These are phyloP conservation scores for Rotaria magnacalcarata DNA, from an alignment of 2,888 invertebrate species.

Conservation along the genomic window DNA sequence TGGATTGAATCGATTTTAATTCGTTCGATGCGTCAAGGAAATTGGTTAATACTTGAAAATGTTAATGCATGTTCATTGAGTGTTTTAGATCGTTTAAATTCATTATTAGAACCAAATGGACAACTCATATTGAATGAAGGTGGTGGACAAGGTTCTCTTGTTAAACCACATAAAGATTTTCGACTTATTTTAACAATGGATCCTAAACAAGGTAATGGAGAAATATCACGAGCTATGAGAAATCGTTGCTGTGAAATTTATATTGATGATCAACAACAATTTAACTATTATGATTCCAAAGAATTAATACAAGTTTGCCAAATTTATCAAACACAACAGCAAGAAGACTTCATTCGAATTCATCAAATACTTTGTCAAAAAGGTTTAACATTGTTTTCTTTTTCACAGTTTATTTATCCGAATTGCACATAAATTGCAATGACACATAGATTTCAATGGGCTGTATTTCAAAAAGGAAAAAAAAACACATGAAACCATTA, in stretches of 20 bases:
- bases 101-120: constrained; percentile 85
- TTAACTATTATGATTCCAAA: neutral
- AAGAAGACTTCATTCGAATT: neutral
- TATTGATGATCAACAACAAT: constrained; percentile 1
- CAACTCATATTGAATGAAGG: constrained; percentile 82
- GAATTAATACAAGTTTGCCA: neutral
- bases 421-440: no score
- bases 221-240: constrained; percentile 94
- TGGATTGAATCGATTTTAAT: constrained; percentile 62
- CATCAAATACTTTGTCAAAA: constrained; percentile 11
- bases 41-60: constrained; percentile 66
- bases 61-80: constrained; percentile 75
- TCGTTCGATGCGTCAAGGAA: constrained; percentile 57
- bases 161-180: constrained; percentile 82
- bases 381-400: neutral
- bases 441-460: no score
- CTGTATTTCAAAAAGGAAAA: no score
- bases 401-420: no score
- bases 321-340: neutral
- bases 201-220: constrained; percentile 68
- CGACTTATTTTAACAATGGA: constrained; percentile 42
- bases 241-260: constrained; percentile 91
- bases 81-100: constrained; percentile 77
- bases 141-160: constrained; percentile 64
- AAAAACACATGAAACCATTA: no score